Evolutionary conservation across 2,888 invertebrate genomes (phyloP).

Genomic region (Ametastegia equiseti): DNA sequence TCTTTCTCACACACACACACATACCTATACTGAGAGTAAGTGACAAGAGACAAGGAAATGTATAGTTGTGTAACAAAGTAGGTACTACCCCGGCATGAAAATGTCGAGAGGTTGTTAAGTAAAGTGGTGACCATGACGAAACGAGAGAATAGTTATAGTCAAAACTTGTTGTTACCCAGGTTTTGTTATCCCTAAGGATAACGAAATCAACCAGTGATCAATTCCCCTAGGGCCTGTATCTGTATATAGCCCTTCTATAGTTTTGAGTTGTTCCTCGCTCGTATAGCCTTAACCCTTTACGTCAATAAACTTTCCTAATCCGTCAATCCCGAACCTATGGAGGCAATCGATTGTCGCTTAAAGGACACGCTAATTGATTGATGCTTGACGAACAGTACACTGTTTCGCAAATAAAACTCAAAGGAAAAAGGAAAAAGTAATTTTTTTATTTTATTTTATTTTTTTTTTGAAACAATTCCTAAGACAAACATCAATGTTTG

Average conservation of each 20-base stretch:
- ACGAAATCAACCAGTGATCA: slow-evolving; percentile 16
- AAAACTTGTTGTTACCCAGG: slow-evolving; percentile 20
- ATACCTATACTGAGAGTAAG: background rate
- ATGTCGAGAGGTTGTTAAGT: slow-evolving; percentile 12
- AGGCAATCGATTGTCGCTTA: slow-evolving; percentile 24
- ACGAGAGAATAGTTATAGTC: background rate
- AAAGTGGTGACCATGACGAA: slow-evolving; percentile 17
- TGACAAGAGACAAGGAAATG: background rate
- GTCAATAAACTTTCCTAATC: slow-evolving; percentile 36
- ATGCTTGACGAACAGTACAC: background rate
- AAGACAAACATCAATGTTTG: too few relatives aligned
- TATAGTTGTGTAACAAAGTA: background rate
- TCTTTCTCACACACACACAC: too few relatives aligned
- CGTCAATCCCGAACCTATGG: background rate
- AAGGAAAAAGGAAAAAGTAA: background rate
- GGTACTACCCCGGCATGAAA: background rate
- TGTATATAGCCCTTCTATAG: background rate
- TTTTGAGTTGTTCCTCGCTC: background rate
- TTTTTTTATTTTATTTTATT: background rate
- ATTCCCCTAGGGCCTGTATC: background rate
- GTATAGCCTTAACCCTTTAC: background rate
- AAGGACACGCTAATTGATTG: slow-evolving; percentile 12
- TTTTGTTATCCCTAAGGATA: background rate
- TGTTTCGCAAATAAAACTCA: background rate
- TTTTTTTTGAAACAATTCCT: background rate